phyloP scores from a whole-genome alignment of 2,888 invertebrate genomes.

The Diarsia mendica region DNA sequence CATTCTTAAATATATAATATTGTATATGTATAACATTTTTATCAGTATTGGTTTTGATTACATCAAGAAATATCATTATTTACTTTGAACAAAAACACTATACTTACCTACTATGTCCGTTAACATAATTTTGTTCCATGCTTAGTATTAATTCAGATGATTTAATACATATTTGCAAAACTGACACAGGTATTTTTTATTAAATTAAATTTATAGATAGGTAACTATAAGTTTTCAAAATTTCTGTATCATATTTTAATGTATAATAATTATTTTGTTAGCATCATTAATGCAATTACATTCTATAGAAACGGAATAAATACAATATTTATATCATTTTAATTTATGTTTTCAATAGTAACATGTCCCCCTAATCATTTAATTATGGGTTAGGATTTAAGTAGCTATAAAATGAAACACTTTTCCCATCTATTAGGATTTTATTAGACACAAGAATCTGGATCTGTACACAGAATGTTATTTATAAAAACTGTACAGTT shows the following conservation, averaged over 20 bases:
- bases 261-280: conserved; percentile 79
- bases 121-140: conserved; percentile 64
- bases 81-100: conserved; percentile 55
- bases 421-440: conserved; percentile 59
- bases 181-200: conserved; percentile 62
- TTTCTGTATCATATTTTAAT: conserved; percentile 77
- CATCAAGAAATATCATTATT: conserved; percentile 58
- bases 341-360: conserved; percentile 63
- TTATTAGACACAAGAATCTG: conserved; percentile 66
- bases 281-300: conserved; percentile 83
- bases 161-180: conserved; percentile 64
- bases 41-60: conserved; percentile 68
- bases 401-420: conserved; percentile 56
- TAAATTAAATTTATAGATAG: conserved; percentile 61
- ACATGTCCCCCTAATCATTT: conserved; percentile 24
- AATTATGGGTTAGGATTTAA: background rate
- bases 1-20: conserved; percentile 73
- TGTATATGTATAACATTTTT: conserved; percentile 69
- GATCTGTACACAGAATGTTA: conserved; percentile 67
- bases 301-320: conserved; percentile 84
- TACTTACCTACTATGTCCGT: conserved; percentile 62
- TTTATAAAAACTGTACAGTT: conserved; percentile 65
- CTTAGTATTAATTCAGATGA: conserved; percentile 64
- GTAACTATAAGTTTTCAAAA: conserved; percentile 76
- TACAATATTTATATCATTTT: conserved; percentile 83